Evolutionary conservation across 2,888 invertebrate species (phyloP).

Genomic region (Matsumyia berberina): DNA sequence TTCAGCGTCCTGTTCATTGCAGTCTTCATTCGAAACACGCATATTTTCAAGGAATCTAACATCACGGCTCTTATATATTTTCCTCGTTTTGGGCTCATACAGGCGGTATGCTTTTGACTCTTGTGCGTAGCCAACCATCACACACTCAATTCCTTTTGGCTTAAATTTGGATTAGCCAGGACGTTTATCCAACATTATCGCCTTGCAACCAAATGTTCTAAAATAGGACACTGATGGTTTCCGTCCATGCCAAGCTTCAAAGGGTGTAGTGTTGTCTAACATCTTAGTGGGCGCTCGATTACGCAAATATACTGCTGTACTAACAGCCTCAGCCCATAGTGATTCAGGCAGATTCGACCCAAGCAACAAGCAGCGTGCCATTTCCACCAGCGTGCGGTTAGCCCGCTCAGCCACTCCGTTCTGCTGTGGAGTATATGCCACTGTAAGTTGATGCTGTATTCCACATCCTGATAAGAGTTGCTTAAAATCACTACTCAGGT

Average conservation of each 20-base stretch:
- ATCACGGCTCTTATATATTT: neutral
- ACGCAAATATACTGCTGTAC: neutral
- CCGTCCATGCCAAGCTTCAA: neutral
- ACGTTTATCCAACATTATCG: too few relatives aligned
- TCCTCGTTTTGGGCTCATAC: neutral
- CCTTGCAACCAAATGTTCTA: too few relatives aligned
- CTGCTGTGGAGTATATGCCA: too few relatives aligned
- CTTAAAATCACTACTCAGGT: neutral
- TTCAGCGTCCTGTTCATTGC: neutral
- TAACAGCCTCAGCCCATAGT: slow-evolving; percentile 4
- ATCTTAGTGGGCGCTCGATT: neutral
- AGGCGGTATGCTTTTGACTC: too few relatives aligned
- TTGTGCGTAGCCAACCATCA: neutral
- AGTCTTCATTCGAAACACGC: neutral
- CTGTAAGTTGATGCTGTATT: neutral
- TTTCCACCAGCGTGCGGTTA: slow-evolving; percentile 3
- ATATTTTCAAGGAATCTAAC: neutral
- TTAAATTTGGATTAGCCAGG: neutral
- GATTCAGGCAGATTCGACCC: slow-evolving; percentile 3
- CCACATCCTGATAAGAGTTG: neutral
- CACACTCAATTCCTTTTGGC: neutral
- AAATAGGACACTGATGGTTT: too few relatives aligned
- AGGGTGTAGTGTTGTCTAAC: neutral
- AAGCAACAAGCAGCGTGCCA: neutral
- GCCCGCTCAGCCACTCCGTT: neutral